phyloP scores from a whole-genome alignment of 1,140 invertebrate species.

The Bilobella aurantiaca region DNA sequence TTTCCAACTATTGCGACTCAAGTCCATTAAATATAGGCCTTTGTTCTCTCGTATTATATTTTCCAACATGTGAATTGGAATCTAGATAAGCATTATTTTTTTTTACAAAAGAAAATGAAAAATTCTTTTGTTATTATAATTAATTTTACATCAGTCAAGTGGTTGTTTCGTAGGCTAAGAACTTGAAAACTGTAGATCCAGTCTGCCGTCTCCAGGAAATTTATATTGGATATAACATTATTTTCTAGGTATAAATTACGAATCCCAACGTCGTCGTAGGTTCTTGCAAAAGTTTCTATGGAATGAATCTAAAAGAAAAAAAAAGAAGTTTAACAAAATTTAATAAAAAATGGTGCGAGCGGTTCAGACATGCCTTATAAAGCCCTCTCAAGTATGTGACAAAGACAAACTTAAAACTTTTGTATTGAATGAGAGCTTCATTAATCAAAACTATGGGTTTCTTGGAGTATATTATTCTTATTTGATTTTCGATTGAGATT shows the following conservation, averaged over 20 bases:
- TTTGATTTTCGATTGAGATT: too few relatives aligned
- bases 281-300: slow-evolving; percentile 26
- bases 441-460: too few relatives aligned
- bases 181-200: slow-evolving; percentile 65
- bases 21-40: slow-evolving; percentile 53
- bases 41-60: slow-evolving; percentile 60
- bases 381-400: too few relatives aligned
- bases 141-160: slow-evolving; percentile 47
- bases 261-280: slow-evolving; percentile 42
- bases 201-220: slow-evolving; percentile 58
- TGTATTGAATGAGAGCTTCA: too few relatives aligned
- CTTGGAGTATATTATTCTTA: too few relatives aligned
- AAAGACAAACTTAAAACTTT: too few relatives aligned
- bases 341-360: too few relatives aligned
- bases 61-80: slow-evolving; percentile 65
- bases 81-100: slow-evolving; percentile 41
- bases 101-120: not conserved
- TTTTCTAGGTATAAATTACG: slow-evolving; percentile 64
- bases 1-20: slow-evolving; percentile 67
- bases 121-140: slow-evolving; percentile 8
- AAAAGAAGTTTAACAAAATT: not conserved
- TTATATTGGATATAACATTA: slow-evolving; percentile 58
- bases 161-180: slow-evolving; percentile 59
- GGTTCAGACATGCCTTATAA: too few relatives aligned
- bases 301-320: slow-evolving; percentile 22